Percentiles rank a stretch among this genome's conserved stretches.
These are phyloP conservation scores for Condylura cristata DNA, from an alignment of 2,113 vertebrate genomes.

Conservation along the genomic window DNA sequence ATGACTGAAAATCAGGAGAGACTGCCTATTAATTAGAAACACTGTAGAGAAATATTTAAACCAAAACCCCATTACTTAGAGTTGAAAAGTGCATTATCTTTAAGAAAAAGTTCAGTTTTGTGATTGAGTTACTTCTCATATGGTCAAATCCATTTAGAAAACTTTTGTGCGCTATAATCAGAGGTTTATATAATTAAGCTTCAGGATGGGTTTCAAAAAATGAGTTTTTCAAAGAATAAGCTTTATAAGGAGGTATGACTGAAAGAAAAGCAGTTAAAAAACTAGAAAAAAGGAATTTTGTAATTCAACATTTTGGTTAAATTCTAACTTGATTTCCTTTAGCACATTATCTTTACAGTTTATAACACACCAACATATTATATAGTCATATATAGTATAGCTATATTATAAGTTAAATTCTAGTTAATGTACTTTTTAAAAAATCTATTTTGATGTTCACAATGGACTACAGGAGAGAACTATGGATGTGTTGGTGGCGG, in stretches of 20 bases:
- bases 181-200: background rate
- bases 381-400: background rate
- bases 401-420: background rate
- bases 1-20: background rate
- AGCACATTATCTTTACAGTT: background rate
- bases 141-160: background rate
- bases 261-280: background rate
- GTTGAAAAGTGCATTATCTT: background rate
- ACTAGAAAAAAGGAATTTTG: background rate
- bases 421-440: background rate
- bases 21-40: background rate
- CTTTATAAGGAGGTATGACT: fast-evolving
- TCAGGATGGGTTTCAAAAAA: background rate
- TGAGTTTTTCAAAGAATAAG: background rate
- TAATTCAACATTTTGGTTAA: background rate
- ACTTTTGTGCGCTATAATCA: background rate
- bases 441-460: too few species aligned
- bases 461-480: too few species aligned
- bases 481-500: too few species aligned
- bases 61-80: background rate
- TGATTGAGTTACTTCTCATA: background rate
- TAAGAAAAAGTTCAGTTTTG: background rate
- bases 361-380: background rate
- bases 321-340: background rate
- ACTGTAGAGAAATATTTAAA: background rate